Evolutionary conservation across 2,888 invertebrate genomes (phyloP).

Genomic region (Zaprionus bogoriensis): DNA sequence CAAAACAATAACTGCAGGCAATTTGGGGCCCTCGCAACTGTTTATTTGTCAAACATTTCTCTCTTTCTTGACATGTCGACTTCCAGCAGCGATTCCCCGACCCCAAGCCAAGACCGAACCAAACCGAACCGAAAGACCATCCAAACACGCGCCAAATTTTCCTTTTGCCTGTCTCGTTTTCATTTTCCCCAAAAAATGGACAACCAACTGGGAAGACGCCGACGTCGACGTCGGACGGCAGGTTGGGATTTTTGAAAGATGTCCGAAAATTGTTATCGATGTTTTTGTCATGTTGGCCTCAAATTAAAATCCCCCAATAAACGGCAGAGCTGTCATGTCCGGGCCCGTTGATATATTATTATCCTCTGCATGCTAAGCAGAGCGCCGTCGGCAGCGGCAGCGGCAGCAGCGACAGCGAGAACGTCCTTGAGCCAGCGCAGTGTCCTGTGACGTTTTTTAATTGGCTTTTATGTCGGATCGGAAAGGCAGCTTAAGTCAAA

Average conservation of each 20-base stretch:
- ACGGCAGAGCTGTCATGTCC: conserved; percentile 65
- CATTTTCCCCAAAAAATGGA: conserved; percentile 39
- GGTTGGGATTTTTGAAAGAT: conserved; percentile 41
- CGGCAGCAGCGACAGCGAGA: neutral
- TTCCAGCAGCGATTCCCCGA: conserved; percentile 53
- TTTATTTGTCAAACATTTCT: conserved; percentile 77
- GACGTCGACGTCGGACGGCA: too few relatives aligned
- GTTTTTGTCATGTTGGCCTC: conserved; percentile 77
- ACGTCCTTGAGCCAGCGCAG: conserved; percentile 15
- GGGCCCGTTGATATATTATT: conserved; percentile 66
- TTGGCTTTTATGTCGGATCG: conserved; percentile 54
- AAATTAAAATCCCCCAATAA: conserved; percentile 74
- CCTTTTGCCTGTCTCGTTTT: conserved; percentile 7
- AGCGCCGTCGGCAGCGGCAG: neutral
- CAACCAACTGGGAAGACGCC: conserved; percentile 47
- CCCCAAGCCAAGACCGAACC: neutral
- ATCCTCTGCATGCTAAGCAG: conserved; percentile 68
- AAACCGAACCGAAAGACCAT: conserved; percentile 5
- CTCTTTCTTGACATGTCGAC: conserved; percentile 76
- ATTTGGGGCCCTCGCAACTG: conserved; percentile 72
- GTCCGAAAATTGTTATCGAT: conserved; percentile 77
- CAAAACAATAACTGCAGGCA: conserved; percentile 79
- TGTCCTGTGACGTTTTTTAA: conserved; percentile 67
- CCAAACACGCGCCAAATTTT: conserved; percentile 57
- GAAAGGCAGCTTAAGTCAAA: conserved; percentile 24